phyloP scores from a whole-genome alignment of 35 echinoderm and acorn worm genomes.

The Ptychodera flava region DNA sequence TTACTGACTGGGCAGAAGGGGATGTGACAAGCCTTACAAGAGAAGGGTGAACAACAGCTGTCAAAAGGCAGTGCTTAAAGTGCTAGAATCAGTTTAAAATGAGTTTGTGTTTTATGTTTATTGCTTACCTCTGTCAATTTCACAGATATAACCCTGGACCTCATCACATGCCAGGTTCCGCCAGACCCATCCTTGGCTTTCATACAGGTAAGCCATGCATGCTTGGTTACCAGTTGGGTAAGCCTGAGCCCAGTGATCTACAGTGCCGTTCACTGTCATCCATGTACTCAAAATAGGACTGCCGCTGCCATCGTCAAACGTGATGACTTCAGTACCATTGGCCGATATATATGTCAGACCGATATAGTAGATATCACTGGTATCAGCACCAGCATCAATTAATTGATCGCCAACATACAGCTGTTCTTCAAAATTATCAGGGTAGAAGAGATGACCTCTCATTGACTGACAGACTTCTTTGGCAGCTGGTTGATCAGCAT shows the following conservation, averaged over 20 bases:
- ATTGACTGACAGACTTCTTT: constrained; percentile 18
- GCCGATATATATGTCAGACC: neutral
- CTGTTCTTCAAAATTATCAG: constrained; percentile 31
- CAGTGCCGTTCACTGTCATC: constrained; percentile 9
- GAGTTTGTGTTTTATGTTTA: too few species aligned
- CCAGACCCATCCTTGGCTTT: constrained; percentile 44
- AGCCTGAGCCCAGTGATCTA: constrained; percentile 39
- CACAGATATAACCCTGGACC: constrained; percentile 54
- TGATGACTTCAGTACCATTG: neutral
- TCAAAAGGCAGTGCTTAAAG: too few species aligned
- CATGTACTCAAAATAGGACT: constrained; percentile 5
- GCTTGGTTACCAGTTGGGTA: constrained; percentile 34
- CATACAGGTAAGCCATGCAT: constrained; percentile 44
- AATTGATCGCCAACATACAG: constrained; percentile 24
- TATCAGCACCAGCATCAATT: constrained; percentile 7
- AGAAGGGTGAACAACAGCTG: too few species aligned
- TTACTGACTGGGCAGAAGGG: neutral
- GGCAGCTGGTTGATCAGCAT: constrained; percentile 25
- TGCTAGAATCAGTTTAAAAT: too few species aligned
- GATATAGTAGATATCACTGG: constrained; percentile 16
- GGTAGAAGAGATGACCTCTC: constrained; percentile 45
- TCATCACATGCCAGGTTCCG: constrained; percentile 49
- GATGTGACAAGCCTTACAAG: too few species aligned
- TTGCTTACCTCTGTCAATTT: constrained; percentile 69
- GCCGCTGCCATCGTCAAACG: constrained; percentile 20